These are phyloP conservation scores for Nephila pilipes DNA, from an alignment of 1,140 invertebrate species.

Conservation along the genomic window DNA sequence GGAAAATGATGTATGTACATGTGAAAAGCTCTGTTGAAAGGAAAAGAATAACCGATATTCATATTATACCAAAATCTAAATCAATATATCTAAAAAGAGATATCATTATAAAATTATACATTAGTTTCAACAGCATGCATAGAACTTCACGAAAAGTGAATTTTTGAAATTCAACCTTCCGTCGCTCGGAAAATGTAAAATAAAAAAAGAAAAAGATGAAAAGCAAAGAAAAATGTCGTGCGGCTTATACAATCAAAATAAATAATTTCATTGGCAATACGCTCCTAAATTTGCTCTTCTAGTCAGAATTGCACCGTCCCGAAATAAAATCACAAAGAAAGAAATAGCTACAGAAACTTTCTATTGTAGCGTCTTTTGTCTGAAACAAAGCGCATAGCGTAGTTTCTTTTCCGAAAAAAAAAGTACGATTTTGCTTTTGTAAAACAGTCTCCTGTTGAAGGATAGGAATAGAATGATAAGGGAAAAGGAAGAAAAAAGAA, in stretches of 20 bases:
- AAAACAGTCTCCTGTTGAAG: conserved; percentile 67
- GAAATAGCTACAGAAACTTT: conserved; percentile 36
- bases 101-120: not conserved
- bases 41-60: no score
- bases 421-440: conserved; percentile 73
- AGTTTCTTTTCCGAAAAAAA: conserved; percentile 49
- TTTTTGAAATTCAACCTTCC: not conserved
- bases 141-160: not conserved
- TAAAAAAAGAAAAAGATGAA: not conserved
- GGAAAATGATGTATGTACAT: no score
- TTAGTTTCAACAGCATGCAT: not conserved
- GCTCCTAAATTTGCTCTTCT: conserved; percentile 35
- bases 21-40: no score
- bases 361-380: conserved; percentile 64
- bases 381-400: conserved; percentile 47
- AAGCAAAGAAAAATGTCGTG: not conserved
- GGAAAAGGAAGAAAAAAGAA: conserved; percentile 43
- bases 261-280: conserved; percentile 62
- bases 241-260: conserved; percentile 38
- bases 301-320: not conserved
- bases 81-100: not conserved
- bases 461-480: conserved; percentile 65
- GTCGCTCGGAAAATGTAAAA: not conserved
- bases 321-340: conserved; percentile 56
- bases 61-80: not conserved